phyloP scores from a whole-genome alignment of 2,888 invertebrate genomes.

The Nephrotoma flavescens region DNA sequence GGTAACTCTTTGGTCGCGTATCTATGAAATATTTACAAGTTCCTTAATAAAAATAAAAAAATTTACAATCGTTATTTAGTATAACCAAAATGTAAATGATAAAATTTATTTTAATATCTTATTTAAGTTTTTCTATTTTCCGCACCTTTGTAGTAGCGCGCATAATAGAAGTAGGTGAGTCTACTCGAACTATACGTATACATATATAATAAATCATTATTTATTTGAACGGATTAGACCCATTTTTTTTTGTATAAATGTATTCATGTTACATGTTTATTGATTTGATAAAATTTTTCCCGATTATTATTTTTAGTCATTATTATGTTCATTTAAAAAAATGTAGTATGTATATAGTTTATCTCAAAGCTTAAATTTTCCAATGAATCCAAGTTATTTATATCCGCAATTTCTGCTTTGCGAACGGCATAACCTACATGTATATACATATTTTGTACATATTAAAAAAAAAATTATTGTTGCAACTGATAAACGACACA shows the following conservation, averaged over 20 bases:
- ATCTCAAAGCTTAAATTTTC: neutral
- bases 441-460: too few species aligned
- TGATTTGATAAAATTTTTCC: neutral
- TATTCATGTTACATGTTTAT: neutral
- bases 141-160: neutral
- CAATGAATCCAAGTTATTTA: neutral
- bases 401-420: neutral
- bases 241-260: neutral
- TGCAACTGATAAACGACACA: neutral
- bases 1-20: neutral
- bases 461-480: neutral
- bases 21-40: neutral
- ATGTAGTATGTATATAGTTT: neutral
- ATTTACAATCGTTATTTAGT: neutral
- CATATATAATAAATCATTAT: neutral
- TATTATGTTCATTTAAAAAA: neutral
- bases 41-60: neutral
- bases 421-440: too few species aligned
- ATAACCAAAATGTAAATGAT: neutral
- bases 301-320: neutral
- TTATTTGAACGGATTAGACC: neutral
- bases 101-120: neutral
- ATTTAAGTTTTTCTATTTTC: neutral
- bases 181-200: neutral
- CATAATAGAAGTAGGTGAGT: neutral